Conservation (phyloP, 35 echinoderm and acorn worm genomes). For the Heliocidaris tuberculata region DNA sequence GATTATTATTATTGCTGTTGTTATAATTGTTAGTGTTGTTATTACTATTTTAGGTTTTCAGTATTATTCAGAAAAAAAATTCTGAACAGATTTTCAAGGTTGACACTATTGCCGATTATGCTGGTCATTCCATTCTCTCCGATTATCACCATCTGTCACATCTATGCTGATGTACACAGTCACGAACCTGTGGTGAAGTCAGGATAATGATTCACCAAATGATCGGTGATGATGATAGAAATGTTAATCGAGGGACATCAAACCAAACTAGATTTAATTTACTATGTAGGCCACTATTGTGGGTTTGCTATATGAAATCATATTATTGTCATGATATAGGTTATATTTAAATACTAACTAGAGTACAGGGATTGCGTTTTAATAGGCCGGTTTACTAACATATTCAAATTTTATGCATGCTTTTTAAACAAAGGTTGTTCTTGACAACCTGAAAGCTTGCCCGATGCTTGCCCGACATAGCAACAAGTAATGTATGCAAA, state of each 20-base stretch:
- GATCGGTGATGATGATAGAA: not conserved
- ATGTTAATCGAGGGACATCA: not conserved
- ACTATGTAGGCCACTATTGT: not conserved
- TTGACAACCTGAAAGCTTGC: too few relatives aligned
- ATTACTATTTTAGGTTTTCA: not conserved
- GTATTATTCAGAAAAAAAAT: too few relatives aligned
- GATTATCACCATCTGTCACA: not conserved
- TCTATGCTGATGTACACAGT: not conserved
- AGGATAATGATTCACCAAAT: not conserved
- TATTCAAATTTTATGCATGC: too few relatives aligned
- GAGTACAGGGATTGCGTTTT: too few relatives aligned
- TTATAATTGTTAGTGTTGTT: not conserved
- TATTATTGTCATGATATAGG: not conserved
- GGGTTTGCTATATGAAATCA: not conserved
- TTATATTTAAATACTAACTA: not conserved
- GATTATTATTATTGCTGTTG: too few relatives aligned
- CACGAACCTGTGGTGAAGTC: not conserved
- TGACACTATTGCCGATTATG: not conserved
- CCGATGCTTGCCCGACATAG: too few relatives aligned
- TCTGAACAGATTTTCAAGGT: too few relatives aligned
- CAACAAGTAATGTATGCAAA: too few relatives aligned
- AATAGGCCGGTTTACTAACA: too few relatives aligned
- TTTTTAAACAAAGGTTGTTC: too few relatives aligned
- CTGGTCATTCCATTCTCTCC: not conserved
- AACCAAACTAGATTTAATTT: not conserved